Conservation (phyloP, 2,888 invertebrate genomes). For the Vandiemenella viatica region DNA sequence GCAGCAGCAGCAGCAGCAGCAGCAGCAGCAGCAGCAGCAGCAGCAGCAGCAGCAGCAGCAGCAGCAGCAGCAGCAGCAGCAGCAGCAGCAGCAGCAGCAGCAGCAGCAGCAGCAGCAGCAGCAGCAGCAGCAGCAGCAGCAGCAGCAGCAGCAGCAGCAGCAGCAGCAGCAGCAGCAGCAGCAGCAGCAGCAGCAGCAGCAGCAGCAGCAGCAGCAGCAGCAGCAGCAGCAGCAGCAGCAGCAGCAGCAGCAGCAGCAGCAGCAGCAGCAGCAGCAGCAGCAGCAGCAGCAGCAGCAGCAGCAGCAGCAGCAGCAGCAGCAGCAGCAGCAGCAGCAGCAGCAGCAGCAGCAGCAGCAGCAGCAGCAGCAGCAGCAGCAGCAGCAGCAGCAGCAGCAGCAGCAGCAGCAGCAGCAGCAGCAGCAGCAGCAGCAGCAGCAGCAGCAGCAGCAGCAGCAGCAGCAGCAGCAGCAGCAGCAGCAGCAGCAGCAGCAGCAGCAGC, state of each 20-base stretch:
- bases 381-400: background rate
- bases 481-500: constrained; percentile 3
- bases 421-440: constrained; percentile 3
- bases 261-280: background rate
- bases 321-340: background rate
- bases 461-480: constrained; percentile 3
- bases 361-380: background rate
- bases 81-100: background rate
- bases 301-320: background rate
- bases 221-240: background rate
- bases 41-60: background rate
- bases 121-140: background rate
- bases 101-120: background rate
- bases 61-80: background rate
- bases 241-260: background rate
- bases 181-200: background rate
- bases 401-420: background rate
- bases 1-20: background rate
- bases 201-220: background rate
- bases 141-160: background rate
- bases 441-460: constrained; percentile 3
- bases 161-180: background rate
- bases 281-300: background rate
- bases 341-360: background rate
- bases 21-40: background rate